Evolutionary conservation across 2,888 invertebrate genomes (phyloP), one percentile per base, ranked within the genome.

Genomic region (Caenorhabditis japonica): DNA sequence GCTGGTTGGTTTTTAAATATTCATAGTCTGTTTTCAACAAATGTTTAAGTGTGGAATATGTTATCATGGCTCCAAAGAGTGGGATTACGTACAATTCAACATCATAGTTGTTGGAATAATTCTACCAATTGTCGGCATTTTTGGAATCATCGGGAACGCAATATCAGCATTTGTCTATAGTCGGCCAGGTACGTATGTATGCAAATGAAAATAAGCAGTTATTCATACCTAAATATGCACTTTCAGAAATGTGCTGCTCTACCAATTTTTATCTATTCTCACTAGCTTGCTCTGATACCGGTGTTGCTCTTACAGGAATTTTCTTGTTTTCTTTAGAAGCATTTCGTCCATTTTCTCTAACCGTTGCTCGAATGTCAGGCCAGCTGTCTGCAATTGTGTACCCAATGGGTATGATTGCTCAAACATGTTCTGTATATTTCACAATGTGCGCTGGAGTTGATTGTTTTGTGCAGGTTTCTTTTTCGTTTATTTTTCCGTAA

Each of bases 391-490:
- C 82, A 8, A 74, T 82, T 46, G 77, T 85, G 7, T 87, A 84
- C 56, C 86, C 87, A 15, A 81, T 84, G 76, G 83, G 83, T n/a
- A 83, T 84, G 82, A 81, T 82, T 27, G 87, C 87, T 39, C 87
- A 87, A 61, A 86, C 87, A 19, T 85, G 85, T 56, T 85, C 85
- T 2, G 86, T 87, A 4, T 87, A 87, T 53, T 87, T 86, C 58
- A 87, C 87, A n/a, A 75, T 87, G 17, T 82, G 84, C 30, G 87
- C 86, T n/a, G 86, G 81, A 23, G 60, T 83, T 17, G 87, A 87
- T 72, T 87, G 87, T 61, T 87, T 87, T 76, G 81, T 80, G 17
- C 80, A 81, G 72, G 85, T 25, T 55, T 33, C 13, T 7, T n/a
- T 17, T 21, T 39, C 7, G 27, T 55, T 10, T 39, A 23, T 23